Evolutionary conservation across 2,797 vertebrate genomes (phyloP), one percentile per base, ranked within the genome.

Genomic region (Myripristis murdjan): DNA sequence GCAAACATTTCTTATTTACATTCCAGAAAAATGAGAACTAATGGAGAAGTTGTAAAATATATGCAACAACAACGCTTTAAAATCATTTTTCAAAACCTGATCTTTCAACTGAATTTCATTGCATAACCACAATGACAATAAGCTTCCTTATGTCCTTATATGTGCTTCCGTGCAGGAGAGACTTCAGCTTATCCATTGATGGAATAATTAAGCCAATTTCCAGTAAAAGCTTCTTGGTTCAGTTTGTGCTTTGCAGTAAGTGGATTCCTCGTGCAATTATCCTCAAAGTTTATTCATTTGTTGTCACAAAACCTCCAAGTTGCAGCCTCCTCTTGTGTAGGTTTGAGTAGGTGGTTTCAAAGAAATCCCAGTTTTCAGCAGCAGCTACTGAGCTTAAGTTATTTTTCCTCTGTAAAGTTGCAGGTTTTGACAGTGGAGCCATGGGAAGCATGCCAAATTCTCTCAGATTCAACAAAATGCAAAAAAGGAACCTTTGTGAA

Each of bases 261-360:
- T 37, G 23, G 23, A 58, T 64, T 24, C 26, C 56, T 71, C 43
- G 20, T 46, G 52, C 28, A 60, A 44, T 73, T 59, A 69, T 75
- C 20, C 54, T 65, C 22, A 70, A 79, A 64, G 57, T 72, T 63
- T 44, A 11, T 82, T 74, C 70, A 48, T 78, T 66, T 41, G 51
- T 54, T 67, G 41, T 70, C 23, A 55, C 6, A 46, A 58, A 24
- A 43, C 5, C 51, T 64, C 20, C 31, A 16, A 20, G 48, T 37
- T 58, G 22, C 71, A 63, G 66, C 65, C 72, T 72, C 73, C 16
- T 69, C 59, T 66, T 24, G 33, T 49, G 73, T 82, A 63, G 70
- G 58, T 52, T 49, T 68, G 63, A 66, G 78, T 69, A 70, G 77
- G 77, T 52, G 75, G 67, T 52, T 56, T 77, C 56, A 81, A 68